phyloP scores from a whole-genome alignment of 2,113 vertebrate species.

The Podarcis cretensis region DNA sequence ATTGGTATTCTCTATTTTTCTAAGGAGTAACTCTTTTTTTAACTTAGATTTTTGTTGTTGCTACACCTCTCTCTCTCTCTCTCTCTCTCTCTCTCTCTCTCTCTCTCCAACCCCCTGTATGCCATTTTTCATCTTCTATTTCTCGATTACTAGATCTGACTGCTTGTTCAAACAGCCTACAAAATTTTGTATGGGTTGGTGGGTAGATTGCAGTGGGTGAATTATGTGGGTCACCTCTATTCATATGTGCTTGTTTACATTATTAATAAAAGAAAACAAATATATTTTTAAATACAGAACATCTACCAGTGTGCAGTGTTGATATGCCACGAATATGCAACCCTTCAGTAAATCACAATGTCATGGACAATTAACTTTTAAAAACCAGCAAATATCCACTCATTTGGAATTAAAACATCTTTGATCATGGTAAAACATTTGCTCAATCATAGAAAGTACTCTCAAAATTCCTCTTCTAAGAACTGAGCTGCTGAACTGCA shows the following conservation, averaged over 20 bases:
- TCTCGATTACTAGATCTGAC: background rate
- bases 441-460: background rate
- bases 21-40: no score
- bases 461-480: background rate
- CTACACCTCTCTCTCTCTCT: background rate
- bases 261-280: background rate
- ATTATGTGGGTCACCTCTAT: background rate
- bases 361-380: conserved; percentile 21
- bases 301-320: background rate
- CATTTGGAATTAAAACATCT: background rate
- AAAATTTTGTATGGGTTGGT: background rate
- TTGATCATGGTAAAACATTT: background rate
- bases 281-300: background rate
- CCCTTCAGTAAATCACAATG: background rate
- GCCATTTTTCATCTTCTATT: background rate
- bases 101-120: background rate
- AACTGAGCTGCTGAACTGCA: background rate
- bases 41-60: background rate
- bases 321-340: conserved; percentile 13
- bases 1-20: background rate
- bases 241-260: background rate
- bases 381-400: background rate
- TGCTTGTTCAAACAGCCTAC: background rate
- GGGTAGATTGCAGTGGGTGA: no score
- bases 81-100: background rate